These are phyloP conservation scores for Steromphala cineraria DNA, from an alignment of 2,888 invertebrate genomes.

Conservation along the genomic window DNA sequence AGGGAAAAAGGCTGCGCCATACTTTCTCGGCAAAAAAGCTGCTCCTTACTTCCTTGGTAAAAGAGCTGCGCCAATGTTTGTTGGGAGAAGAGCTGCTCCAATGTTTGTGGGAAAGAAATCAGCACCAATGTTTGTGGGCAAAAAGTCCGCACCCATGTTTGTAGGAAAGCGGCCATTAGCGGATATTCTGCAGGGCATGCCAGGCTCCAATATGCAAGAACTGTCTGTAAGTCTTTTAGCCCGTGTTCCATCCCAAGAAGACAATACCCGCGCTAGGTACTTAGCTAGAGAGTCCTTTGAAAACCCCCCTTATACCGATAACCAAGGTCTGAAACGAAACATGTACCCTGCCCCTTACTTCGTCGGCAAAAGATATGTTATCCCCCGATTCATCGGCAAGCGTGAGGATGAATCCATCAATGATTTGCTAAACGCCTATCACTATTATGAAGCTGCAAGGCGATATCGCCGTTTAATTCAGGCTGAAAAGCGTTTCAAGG, in stretches of 20 bases:
- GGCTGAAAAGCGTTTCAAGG: conserved; percentile 45
- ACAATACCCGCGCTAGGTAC: neutral
- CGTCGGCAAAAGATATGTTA: conserved; percentile 42
- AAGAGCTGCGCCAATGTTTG: conserved; percentile 39
- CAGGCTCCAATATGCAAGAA: conserved; percentile 25
- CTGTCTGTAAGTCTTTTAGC: conserved; percentile 6
- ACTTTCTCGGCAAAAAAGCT: conserved; percentile 47
- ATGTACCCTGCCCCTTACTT: conserved; percentile 47
- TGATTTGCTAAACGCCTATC: conserved; percentile 42
- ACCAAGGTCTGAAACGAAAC: conserved; percentile 32
- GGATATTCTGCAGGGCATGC: conserved; percentile 35
- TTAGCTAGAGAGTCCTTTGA: neutral
- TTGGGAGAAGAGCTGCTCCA: conserved; percentile 32
- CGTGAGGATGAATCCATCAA: conserved; percentile 40
- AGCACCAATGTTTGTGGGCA: conserved; percentile 47
- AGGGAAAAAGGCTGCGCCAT: conserved; percentile 32
- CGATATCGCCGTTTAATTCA: conserved; percentile 29
- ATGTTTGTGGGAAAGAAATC: conserved; percentile 41
- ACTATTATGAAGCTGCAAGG: conserved; percentile 23
- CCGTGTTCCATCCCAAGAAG: neutral
- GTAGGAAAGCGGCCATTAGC: conserved; percentile 32
- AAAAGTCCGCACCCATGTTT: conserved; percentile 36
- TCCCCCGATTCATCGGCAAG: conserved; percentile 37
- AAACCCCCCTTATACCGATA: neutral
- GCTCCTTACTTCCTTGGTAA: conserved; percentile 35